Evolutionary conservation across 1,140 invertebrate species (phyloP).

Genomic region (Calliphora vicina): DNA sequence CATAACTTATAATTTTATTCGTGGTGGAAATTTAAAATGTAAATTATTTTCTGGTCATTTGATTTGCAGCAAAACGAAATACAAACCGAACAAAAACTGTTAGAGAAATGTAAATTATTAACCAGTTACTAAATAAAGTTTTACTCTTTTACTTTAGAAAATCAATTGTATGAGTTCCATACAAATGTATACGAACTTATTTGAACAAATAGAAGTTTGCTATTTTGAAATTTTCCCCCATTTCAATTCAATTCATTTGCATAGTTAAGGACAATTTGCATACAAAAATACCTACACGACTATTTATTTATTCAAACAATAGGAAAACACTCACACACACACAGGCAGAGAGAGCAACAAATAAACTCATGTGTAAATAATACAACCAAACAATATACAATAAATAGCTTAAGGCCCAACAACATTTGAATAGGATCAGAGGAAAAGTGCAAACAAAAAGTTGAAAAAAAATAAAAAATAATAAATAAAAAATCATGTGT

Average conservation of each 20-base stretch:
- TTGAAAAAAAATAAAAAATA: background rate
- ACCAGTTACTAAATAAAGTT: conserved; percentile 1
- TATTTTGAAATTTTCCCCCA: background rate
- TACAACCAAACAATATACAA: background rate
- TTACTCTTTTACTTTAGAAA: background rate
- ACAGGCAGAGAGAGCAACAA: background rate
- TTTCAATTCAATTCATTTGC: conserved; percentile 19
- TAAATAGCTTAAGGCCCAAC: background rate
- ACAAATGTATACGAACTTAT: background rate
- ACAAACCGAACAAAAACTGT: no score
- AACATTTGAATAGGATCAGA: background rate
- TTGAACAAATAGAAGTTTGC: background rate
- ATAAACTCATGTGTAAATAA: background rate
- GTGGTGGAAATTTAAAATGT: background rate
- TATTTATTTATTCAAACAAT: conserved; percentile 21
- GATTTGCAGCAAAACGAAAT: background rate
- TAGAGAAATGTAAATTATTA: background rate
- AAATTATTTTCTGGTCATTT: background rate
- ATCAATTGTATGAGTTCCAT: no score
- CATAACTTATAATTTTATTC: background rate
- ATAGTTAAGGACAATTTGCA: conserved; percentile 26
- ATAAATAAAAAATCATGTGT: background rate
- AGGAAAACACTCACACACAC: background rate
- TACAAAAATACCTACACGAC: background rate
- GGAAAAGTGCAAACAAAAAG: background rate